phyloP scores from a whole-genome alignment of 2,888 invertebrate genomes.

The Camponotus fellah region DNA sequence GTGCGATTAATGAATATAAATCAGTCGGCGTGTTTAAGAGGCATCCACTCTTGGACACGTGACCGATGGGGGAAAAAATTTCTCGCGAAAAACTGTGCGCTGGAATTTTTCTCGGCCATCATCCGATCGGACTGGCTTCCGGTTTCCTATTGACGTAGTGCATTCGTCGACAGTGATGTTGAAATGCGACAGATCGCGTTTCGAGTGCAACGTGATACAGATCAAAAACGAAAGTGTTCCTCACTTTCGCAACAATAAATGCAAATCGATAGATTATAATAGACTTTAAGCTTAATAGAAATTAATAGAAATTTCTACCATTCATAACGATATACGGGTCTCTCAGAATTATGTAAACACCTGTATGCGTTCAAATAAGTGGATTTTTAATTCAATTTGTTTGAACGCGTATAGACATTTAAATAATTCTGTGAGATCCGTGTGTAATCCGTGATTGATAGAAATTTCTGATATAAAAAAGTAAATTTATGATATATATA shows the following conservation, averaged over 20 bases:
- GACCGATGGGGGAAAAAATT: background rate
- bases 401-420: too few relatives aligned
- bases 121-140: background rate
- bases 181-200: background rate
- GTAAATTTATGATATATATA: too few relatives aligned
- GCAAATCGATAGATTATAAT: background rate
- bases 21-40: constrained; percentile 16
- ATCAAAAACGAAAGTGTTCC: background rate
- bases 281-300: too few relatives aligned
- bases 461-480: too few relatives aligned
- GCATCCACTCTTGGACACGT: background rate
- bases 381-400: background rate
- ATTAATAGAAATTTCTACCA: background rate
- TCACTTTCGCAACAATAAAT: background rate
- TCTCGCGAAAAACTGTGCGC: constrained; percentile 17
- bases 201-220: constrained; percentile 24
- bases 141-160: constrained; percentile 26
- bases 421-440: too few relatives aligned
- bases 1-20: constrained; percentile 48
- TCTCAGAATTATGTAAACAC: background rate
- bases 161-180: constrained; percentile 1
- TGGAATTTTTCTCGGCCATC: constrained; percentile 11
- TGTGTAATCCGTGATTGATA: too few relatives aligned
- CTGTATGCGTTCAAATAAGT: background rate
- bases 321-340: background rate